Base-by-base conservation (phyloP, 2,888 invertebrate genomes). In the Lithosia quadra region DNA sequence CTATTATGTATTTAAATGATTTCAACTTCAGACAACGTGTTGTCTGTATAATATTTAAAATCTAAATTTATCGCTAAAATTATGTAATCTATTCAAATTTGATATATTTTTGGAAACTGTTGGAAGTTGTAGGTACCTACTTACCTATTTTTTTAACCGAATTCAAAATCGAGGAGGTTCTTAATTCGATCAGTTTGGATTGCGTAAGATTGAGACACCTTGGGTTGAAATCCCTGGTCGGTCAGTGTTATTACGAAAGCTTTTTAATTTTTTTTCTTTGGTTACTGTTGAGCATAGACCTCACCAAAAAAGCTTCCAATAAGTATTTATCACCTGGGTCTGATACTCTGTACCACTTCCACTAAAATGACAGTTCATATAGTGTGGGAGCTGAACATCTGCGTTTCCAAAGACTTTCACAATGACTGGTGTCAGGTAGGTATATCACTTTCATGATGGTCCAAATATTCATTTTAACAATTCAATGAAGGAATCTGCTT, bases 1-100 rank as follows among this genome's bases (percentile, higher is more conserved):
- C 68, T 71, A 64, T 75, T 67, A 73, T 74, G 74, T 65, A 78
- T 58, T 63, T 62, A 49, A 21, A 64, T 73, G 73, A 76, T 69
- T 67, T 77, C 73, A 71, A 43, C 61, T 24, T 39, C 21, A 39
- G 36, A 56, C 55, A 21, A 22, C 58, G 15, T 28, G 33, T 10
- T 7, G 15, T n/a, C 0, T 18, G 15, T n/a, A n/a, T 9, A 34
- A 56, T 49, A 49, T 9, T 49, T n/a, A 2, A n/a, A 18, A 2
- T 18, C 3, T 43, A 18, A 43, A 43, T 15, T 43, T 18, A 7
- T 1, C 13, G 43, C 43, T 49, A 8, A 49, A 8, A 9, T 18
- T 49, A n/a, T 8, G 8, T 5, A n/a, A 18, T 9, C 28, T 28
- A 28, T 28, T 5, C 22, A 36, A 21, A 3, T 36, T 36, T 15